Conservation (phyloP, 2,113 vertebrate genomes). For the Potamarius usumacintae region DNA sequence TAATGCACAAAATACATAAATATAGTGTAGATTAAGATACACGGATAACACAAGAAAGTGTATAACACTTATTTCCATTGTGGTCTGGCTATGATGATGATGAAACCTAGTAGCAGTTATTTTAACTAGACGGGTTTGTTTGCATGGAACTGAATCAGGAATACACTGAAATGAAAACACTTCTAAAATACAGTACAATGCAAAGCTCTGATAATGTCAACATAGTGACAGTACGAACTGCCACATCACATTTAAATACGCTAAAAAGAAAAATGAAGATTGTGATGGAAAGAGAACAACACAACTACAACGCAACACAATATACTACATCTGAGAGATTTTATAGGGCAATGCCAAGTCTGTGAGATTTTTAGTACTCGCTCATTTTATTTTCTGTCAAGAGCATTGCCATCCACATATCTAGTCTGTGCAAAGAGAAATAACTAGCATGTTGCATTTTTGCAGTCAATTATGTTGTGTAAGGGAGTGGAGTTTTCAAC, state of each 20-base stretch:
- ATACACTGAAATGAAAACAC: background rate
- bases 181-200: background rate
- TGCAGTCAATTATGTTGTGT: background rate
- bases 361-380: background rate
- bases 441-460: background rate
- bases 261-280: no score
- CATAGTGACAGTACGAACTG: background rate
- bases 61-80: no score
- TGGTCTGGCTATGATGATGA: no score
- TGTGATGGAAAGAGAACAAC: background rate
- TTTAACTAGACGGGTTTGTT: background rate
- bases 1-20: no score
- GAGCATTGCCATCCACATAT: background rate
- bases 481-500: background rate
- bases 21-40: no score
- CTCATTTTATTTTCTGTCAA: background rate
- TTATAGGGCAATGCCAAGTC: background rate
- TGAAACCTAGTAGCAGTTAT: background rate
- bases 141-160: background rate
- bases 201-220: background rate
- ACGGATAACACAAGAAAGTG: no score
- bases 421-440: background rate
- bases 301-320: background rate
- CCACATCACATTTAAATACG: background rate
- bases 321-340: background rate